Percentiles rank a stretch among this genome's conserved stretches.
These are phyloP conservation scores for Brevimyrus niger DNA, from an alignment of 2,113 vertebrate genomes.

Conservation along the genomic window DNA sequence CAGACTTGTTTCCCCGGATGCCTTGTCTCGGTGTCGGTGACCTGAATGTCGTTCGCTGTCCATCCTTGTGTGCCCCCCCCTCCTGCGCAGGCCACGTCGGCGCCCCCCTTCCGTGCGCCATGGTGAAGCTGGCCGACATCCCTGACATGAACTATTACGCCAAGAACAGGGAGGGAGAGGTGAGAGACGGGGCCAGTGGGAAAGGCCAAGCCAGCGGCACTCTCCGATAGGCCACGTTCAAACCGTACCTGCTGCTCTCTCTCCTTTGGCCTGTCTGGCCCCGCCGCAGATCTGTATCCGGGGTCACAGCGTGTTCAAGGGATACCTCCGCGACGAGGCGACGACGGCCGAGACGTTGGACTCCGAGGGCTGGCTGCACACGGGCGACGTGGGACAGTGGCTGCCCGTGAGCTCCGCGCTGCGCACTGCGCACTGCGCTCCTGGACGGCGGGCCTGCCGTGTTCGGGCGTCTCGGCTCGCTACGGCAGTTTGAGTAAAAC, in stretches of 20 bases:
- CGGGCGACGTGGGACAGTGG: slow-evolving; percentile 67
- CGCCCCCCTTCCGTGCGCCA: slow-evolving; percentile 59
- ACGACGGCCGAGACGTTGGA: slow-evolving; percentile 59
- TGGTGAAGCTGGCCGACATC: slow-evolving; percentile 62
- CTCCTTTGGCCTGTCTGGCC: not conserved
- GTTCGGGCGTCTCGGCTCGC: not conserved
- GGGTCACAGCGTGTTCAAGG: slow-evolving; percentile 61
- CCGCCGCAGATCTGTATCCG: slow-evolving; percentile 59
- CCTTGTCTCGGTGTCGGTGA: not conserved
- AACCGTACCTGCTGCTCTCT: not conserved
- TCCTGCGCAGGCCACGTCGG: slow-evolving; percentile 59
- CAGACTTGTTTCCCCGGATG: no score
- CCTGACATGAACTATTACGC: slow-evolving; percentile 67
- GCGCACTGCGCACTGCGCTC: no score
- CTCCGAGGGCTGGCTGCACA: slow-evolving; percentile 65
- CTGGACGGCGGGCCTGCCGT: no score
- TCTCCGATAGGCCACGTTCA: not conserved
- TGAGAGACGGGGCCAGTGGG: slow-evolving; percentile 48
- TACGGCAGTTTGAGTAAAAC: not conserved
- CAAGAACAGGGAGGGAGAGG: slow-evolving; percentile 62
- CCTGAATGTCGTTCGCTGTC: not conserved
- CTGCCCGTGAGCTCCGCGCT: slow-evolving; percentile 49
- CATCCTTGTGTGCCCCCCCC: not conserved
- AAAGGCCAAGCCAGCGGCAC: no score
- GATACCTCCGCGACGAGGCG: slow-evolving; percentile 60